Percentiles rank a stretch among this genome's conserved stretches.
Evolutionary conservation across 2,888 invertebrate species (phyloP).

Genomic region (Papilio gigon): DNA sequence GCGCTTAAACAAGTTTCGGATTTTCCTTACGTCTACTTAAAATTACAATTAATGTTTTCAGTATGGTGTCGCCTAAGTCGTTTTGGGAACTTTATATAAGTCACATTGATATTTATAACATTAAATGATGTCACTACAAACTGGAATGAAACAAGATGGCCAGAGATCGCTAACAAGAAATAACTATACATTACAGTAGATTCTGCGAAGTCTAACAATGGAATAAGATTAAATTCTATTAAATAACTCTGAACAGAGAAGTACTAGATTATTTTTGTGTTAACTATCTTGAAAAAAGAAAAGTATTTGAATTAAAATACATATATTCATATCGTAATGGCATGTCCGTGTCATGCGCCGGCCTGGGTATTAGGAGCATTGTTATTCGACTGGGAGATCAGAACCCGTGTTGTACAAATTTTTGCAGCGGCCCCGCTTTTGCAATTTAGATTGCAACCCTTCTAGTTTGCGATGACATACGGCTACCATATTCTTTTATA

Average conservation of each 20-base stretch:
- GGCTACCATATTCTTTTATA: neutral
- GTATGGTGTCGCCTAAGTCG: too few relatives aligned
- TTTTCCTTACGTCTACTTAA: too few relatives aligned
- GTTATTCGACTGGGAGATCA: slow-evolving; percentile 67
- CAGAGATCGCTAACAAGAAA: too few relatives aligned
- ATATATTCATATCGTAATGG: slow-evolving; percentile 80
- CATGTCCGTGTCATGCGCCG: slow-evolving; percentile 62
- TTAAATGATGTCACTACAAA: too few relatives aligned
- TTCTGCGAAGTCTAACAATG: neutral
- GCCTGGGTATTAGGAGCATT: slow-evolving; percentile 62
- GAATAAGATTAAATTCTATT: too few relatives aligned
- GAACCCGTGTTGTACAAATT: slow-evolving; percentile 58
- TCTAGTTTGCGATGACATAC: slow-evolving; percentile 18
- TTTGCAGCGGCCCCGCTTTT: slow-evolving; percentile 42
- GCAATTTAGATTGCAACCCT: slow-evolving; percentile 43
- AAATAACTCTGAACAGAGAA: neutral
- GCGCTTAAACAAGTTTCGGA: too few relatives aligned
- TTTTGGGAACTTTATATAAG: too few relatives aligned
- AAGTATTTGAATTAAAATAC: slow-evolving; percentile 49
- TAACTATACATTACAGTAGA: neutral
- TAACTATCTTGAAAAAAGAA: neutral
- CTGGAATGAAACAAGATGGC: too few relatives aligned
- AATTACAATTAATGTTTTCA: too few relatives aligned
- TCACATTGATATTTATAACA: too few relatives aligned
- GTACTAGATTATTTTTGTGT: neutral